A percentile compares a stretch with the other conserved stretches of the same genome.
Evolutionary conservation across 2,797 vertebrate species (phyloP).

Genomic region (Aldrovandia affinis): DNA sequence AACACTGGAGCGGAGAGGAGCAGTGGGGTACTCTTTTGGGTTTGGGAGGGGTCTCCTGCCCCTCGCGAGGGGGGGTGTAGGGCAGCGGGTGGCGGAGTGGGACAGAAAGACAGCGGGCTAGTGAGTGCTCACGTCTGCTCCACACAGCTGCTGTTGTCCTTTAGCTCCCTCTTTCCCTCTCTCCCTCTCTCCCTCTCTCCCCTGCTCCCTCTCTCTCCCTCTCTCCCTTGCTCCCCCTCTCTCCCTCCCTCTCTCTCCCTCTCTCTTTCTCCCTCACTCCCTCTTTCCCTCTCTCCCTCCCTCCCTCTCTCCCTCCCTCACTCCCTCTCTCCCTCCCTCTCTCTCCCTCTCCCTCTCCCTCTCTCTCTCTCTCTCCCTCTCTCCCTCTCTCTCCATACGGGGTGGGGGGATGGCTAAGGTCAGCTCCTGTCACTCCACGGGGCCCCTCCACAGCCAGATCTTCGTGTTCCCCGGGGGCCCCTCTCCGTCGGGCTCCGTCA

Average conservation of each 20-base stretch:
- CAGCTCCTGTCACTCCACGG: slow-evolving; percentile 70
- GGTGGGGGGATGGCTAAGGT: slow-evolving; percentile 69
- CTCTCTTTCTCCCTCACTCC: not conserved
- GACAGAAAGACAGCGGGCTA: slow-evolving; percentile 46
- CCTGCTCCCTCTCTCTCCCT: too few relatives aligned
- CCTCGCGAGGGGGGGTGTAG: slow-evolving; percentile 44
- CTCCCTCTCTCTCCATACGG: too few relatives aligned
- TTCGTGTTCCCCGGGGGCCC: slow-evolving; percentile 68
- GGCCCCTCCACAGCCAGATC: slow-evolving; percentile 56
- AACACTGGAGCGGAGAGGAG: not conserved
- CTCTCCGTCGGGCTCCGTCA: slow-evolving; percentile 58
- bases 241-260: too few relatives aligned
- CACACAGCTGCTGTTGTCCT: too few relatives aligned
- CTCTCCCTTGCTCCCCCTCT: too few relatives aligned
- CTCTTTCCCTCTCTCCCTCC: too few relatives aligned
- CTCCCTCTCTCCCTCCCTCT: slow-evolving; percentile 34
- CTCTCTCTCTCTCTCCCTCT: too few relatives aligned
- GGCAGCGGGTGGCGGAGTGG: slow-evolving; percentile 27
- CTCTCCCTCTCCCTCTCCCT: too few relatives aligned
- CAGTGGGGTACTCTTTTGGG: too few relatives aligned
- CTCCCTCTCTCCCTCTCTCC: too few relatives aligned
- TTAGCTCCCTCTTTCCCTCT: too few relatives aligned
- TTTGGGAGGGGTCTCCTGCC: slow-evolving; percentile 43
- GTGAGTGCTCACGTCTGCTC: slow-evolving; percentile 29
- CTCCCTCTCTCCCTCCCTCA: too few relatives aligned